phyloP scores from a whole-genome alignment of 2,113 vertebrate species.

The Loxodonta africana region DNA sequence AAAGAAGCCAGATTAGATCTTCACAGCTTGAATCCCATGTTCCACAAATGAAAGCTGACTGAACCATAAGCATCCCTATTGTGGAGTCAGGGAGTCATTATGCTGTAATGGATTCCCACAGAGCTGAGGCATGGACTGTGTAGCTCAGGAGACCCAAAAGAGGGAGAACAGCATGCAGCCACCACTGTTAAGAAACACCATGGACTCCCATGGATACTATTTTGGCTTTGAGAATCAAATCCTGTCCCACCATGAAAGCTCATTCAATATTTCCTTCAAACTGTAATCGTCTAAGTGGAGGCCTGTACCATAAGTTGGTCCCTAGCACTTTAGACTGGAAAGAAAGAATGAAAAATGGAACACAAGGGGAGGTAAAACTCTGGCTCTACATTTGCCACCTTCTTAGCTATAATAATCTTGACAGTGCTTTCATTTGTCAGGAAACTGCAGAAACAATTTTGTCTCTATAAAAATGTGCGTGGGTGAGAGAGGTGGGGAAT shows the following conservation, averaged over 20 bases:
- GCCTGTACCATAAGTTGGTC: background rate
- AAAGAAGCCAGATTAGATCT: background rate
- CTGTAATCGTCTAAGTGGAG: slow-evolving; percentile 1
- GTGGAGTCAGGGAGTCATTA: background rate
- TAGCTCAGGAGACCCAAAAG: background rate
- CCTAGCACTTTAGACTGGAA: background rate
- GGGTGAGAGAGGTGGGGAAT: background rate
- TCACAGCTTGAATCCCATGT: background rate
- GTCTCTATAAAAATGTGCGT: slow-evolving; percentile 4
- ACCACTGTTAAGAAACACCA: slow-evolving; percentile 34
- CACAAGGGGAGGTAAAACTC: background rate
- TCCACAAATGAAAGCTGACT: background rate
- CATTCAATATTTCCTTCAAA: slow-evolving; percentile 37
- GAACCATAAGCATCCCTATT: background rate
- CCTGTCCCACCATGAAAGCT: background rate
- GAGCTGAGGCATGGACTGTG: background rate
- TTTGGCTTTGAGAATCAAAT: slow-evolving; percentile 12
- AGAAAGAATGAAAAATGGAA: slow-evolving; percentile 1
- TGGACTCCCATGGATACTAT: background rate
- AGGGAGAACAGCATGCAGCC: background rate
- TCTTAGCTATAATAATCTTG: slow-evolving; percentile 19
- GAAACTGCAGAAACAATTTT: slow-evolving; percentile 49
- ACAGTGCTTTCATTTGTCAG: slow-evolving; percentile 45
- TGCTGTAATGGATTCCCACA: background rate
- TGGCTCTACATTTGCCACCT: background rate